A percentile compares a stretch with the other conserved stretches of the same genome.
Evolutionary conservation across 2,888 invertebrate genomes (phyloP).

Genomic region (Netelia fuscicornis): DNA sequence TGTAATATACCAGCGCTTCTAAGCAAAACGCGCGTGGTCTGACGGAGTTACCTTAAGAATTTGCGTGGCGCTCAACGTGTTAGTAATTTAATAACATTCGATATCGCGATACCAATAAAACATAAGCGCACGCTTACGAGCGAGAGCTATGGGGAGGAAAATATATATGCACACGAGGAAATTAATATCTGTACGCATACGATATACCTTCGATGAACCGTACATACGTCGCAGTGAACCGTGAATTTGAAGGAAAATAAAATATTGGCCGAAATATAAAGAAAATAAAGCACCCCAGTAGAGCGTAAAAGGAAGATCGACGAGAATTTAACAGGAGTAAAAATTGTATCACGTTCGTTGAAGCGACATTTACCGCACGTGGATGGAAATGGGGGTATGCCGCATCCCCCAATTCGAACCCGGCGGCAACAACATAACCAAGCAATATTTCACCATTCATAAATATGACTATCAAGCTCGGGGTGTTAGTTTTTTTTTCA

Average conservation of each 20-base stretch:
- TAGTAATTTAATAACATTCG: too few species aligned
- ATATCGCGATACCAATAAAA: too few species aligned
- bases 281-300: conserved; percentile 40
- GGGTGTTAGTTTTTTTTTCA: conserved; percentile 18
- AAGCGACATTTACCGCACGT: conserved; percentile 20
- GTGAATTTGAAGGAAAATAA: conserved; percentile 28
- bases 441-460: conserved; percentile 57
- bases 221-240: conserved; percentile 68
- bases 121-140: too few species aligned
- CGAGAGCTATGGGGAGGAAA: neutral
- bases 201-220: conserved; percentile 37
- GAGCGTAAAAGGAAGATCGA: conserved; percentile 32
- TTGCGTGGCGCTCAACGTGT: too few species aligned
- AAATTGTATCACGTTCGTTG: conserved; percentile 33
- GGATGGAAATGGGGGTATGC: neutral
- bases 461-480: conserved; percentile 63
- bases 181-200: neutral
- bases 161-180: neutral
- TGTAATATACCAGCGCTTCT: too few species aligned
- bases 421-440: conserved; percentile 15
- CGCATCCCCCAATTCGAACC: conserved; percentile 17
- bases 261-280: neutral
- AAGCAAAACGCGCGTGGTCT: too few species aligned
- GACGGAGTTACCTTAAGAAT: too few species aligned
- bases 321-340: conserved; percentile 42